phyloP scores from a whole-genome alignment of 2,888 invertebrate species.

The Listrodromus nycthemerus region DNA sequence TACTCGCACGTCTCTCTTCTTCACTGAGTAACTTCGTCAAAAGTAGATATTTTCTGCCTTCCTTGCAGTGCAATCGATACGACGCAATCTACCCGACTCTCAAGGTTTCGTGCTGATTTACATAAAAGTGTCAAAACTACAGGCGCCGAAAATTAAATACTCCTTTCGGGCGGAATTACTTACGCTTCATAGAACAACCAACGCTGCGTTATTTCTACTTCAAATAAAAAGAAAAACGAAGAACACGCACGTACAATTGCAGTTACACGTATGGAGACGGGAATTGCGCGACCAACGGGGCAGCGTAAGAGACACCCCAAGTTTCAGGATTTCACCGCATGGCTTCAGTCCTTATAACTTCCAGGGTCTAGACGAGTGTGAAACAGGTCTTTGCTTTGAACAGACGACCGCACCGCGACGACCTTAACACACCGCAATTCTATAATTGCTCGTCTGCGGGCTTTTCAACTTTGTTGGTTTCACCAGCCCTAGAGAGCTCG shows the following conservation, averaged over 20 bases:
- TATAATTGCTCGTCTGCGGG: constrained; percentile 73
- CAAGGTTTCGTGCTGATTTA: background rate
- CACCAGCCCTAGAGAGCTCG: constrained; percentile 56
- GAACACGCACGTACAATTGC: constrained; percentile 4
- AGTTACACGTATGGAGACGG: constrained; percentile 36
- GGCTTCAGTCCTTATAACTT: constrained; percentile 68
- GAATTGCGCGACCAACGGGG: constrained; percentile 36
- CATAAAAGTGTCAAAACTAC: background rate
- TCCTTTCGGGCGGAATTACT: too few species aligned
- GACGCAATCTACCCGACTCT: background rate
- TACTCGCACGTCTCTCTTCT: background rate
- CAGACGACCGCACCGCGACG: constrained; percentile 57
- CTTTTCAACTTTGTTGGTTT: constrained; percentile 68
- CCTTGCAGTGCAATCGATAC: background rate
- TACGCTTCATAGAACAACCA: too few species aligned
- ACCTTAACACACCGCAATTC: constrained; percentile 67
- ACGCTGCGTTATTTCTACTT: too few species aligned
- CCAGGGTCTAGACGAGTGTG: constrained; percentile 73
- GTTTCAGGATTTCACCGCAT: constrained; percentile 57
- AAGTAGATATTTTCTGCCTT: background rate
- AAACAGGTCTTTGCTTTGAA: constrained; percentile 75
- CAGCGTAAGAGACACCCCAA: constrained; percentile 52
- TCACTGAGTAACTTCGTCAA: background rate
- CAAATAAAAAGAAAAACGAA: background rate
- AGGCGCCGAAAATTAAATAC: background rate